These are phyloP conservation scores for Condylura cristata DNA, from an alignment of 2,113 vertebrate genomes.

Conservation along the genomic window DNA sequence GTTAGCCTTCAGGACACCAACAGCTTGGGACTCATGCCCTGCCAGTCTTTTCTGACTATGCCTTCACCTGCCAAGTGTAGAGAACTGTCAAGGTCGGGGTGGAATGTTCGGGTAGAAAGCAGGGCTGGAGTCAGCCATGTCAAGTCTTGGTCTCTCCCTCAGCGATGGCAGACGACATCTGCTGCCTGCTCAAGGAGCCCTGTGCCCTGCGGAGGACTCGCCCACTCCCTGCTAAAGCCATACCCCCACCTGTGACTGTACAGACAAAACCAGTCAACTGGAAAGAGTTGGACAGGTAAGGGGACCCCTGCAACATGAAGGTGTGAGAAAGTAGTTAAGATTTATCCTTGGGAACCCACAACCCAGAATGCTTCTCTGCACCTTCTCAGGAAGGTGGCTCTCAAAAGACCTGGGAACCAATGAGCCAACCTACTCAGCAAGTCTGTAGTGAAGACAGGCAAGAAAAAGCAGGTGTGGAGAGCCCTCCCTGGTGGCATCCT, in stretches of 20 bases:
- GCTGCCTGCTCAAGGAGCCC: conserved; percentile 86
- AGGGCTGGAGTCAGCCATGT: background rate
- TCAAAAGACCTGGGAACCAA: background rate
- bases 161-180: conserved; percentile 88
- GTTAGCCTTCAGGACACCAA: background rate
- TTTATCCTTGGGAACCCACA: background rate
- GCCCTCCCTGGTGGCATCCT: too few species aligned
- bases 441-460: too few species aligned
- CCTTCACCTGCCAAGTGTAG: background rate
- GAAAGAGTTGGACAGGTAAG: conserved; percentile 90
- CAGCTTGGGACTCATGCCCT: background rate
- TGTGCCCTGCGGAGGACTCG: conserved; percentile 80
- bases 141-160: conserved; percentile 25
- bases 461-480: background rate
- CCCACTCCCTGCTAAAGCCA: background rate
- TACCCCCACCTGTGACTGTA: conserved; percentile 69
- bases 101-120: background rate
- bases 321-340: background rate
- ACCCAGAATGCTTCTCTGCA: background rate
- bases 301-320: background rate
- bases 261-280: conserved; percentile 87
- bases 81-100: background rate
- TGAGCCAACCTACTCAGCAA: background rate
- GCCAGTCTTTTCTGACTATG: background rate
- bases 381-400: too few species aligned